A percentile compares a stretch with the other conserved stretches of the same genome.
These are phyloP conservation scores for Barbus barbus DNA, from an alignment of 2,113 vertebrate species.

Conservation along the genomic window DNA sequence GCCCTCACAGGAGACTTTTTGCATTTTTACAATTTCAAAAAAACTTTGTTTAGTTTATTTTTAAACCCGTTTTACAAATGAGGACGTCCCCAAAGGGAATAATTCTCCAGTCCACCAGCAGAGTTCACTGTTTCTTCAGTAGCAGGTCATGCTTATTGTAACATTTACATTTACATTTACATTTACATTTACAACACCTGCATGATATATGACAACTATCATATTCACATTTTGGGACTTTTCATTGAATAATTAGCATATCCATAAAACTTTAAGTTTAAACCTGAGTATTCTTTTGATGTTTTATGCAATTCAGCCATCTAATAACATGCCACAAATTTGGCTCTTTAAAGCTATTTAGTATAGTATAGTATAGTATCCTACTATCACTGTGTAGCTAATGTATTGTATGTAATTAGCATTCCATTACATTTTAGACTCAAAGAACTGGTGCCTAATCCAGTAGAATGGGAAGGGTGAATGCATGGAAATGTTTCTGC, in stretches of 20 bases:
- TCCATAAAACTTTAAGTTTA: neutral
- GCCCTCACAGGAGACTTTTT: too few species aligned
- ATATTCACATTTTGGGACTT: neutral
- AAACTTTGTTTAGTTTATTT: too few species aligned
- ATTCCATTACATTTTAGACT: neutral
- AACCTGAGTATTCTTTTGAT: neutral
- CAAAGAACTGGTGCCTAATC: neutral
- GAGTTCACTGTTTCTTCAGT: neutral
- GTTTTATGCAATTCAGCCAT: neutral
- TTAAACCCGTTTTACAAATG: too few species aligned
- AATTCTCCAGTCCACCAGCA: neutral
- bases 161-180: too few species aligned
- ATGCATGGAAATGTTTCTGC: neutral
- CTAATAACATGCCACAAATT: neutral
- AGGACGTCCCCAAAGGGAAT: too few species aligned
- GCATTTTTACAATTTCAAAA: too few species aligned
- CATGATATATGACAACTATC: too few species aligned
- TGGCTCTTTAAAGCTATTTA: constrained; percentile 2
- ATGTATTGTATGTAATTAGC: neutral
- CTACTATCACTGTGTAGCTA: neutral
- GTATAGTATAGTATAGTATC: too few species aligned
- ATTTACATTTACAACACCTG: too few species aligned
- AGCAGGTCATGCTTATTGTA: too few species aligned
- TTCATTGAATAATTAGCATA: neutral
- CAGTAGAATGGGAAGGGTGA: neutral